These are phyloP conservation scores for Alca torda DNA, from an alignment of 2,797 vertebrate species.

Conservation along the genomic window DNA sequence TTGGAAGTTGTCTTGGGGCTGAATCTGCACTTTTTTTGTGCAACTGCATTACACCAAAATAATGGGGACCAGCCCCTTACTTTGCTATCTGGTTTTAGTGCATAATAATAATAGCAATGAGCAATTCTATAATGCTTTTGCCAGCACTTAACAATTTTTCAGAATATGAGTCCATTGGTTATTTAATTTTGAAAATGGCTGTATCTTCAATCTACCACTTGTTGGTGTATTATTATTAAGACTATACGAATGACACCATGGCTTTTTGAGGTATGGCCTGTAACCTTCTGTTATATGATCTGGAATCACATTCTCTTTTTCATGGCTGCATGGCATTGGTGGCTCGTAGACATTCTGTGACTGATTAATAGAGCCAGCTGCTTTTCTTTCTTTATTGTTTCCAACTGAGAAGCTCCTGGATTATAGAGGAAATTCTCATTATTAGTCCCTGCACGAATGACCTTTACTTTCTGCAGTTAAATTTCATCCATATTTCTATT, in stretches of 20 bases:
- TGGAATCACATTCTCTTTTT: background rate
- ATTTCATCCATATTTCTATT: constrained; percentile 18
- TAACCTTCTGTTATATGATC: background rate
- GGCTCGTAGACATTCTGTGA: background rate
- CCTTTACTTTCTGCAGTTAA: constrained; percentile 45
- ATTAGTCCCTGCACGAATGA: constrained; percentile 26
- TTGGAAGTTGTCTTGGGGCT: background rate
- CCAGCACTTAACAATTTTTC: background rate
- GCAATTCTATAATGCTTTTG: background rate
- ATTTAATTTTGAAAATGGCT: constrained; percentile 5
- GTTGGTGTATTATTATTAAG: background rate
- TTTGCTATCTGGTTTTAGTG: background rate
- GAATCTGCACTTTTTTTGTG: background rate
- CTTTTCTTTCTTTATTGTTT: constrained; percentile 47
- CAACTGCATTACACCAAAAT: background rate
- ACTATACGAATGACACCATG: background rate
- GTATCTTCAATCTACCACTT: background rate
- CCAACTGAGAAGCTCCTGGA: constrained; percentile 25
- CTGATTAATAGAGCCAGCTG: constrained; percentile 33
- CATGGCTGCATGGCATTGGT: background rate
- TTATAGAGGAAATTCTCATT: constrained; percentile 39
- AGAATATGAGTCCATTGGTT: background rate
- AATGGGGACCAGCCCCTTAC: background rate
- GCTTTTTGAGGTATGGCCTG: background rate
- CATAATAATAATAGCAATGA: background rate